These are phyloP conservation scores for Salminus brasiliensis DNA, from an alignment of 2,113 vertebrate species.

Conservation along the genomic window DNA sequence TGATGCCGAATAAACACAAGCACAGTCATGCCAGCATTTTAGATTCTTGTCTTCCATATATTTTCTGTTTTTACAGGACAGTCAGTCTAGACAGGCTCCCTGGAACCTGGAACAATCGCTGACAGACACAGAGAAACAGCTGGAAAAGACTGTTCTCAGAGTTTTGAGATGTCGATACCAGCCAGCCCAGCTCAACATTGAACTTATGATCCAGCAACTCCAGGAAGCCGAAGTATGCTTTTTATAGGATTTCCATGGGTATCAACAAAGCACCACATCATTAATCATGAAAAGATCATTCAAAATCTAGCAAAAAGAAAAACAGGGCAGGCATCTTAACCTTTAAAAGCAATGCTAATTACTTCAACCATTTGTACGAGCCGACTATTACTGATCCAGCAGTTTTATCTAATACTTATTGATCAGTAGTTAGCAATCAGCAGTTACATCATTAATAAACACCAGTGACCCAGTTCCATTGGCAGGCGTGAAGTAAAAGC, in stretches of 20 bases:
- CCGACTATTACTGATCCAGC: no score
- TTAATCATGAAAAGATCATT: background rate
- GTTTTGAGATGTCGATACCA: slow-evolving; percentile 82
- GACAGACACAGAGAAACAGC: slow-evolving; percentile 64
- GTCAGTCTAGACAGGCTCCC: slow-evolving; percentile 45
- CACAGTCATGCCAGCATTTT: background rate
- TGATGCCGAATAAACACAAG: background rate
- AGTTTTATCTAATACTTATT: no score
- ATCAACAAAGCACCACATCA: background rate
- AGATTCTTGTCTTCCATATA: background rate
- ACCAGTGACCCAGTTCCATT: no score
- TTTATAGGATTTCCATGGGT: background rate
- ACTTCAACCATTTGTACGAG: no score
- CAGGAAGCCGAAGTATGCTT: slow-evolving; percentile 84
- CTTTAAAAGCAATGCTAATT: no score
- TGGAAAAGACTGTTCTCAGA: slow-evolving; percentile 73
- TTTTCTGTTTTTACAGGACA: slow-evolving; percentile 49
- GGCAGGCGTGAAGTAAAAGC: no score
- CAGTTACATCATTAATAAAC: no score
- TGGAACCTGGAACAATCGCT: slow-evolving; percentile 56
- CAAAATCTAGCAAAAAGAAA: background rate
- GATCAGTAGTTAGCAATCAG: no score
- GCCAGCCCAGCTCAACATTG: slow-evolving; percentile 78
- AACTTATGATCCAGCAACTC: slow-evolving; percentile 81
- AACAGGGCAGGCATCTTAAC: no score